Base-by-base conservation (phyloP, 1,140 invertebrate species). In the Drosophila bocqueti region DNA sequence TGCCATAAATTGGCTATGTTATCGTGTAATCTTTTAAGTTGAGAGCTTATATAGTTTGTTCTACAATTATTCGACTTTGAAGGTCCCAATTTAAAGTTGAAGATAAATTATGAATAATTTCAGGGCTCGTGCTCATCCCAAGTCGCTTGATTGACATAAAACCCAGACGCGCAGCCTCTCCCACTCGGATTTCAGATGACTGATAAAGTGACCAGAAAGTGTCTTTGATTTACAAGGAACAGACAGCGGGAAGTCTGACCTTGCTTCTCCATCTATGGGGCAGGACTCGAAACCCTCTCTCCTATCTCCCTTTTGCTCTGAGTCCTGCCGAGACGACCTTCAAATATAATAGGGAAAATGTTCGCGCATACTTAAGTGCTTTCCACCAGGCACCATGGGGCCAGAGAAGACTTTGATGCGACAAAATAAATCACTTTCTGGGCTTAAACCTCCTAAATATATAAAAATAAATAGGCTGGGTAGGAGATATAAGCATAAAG, bases 311-410 rank as follows among this genome's bases (percentile, higher is more conserved):
- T 29, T 57, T 11, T 29, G 3, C 16, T 49, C 7, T 2, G 16
- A 6, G 26, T 74, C 42, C n/a, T 50, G 45, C n/a, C 36, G 42
- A n/a, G 11, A 31, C 6, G 54, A 24, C 58, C 64, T 26, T 68
- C 52, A 40, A 57, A 34, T 26, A 13, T 46, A 42, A 40, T 36
- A 75, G 59, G 63, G 69, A 81, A 79, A 68, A 75, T 76, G 77
- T 80, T 76, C 57, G 72, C 72, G 76, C 78, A 81, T 76, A 81
- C 76, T 81, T 81, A 81, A 81, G 65, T 63, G 78, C 49, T 61
- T 62, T 49, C 64, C 57, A 65, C 60, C 58, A 52, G 50, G 67
- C 75, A 66, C 72, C 62, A 62, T 61, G 76, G 67, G 57, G 60
- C 57, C 31, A 45, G 49, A 38, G 29, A 18, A 13, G 18, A 15